phyloP scores from a whole-genome alignment of 1,140 invertebrate genomes.

The Babylonia areolata region DNA sequence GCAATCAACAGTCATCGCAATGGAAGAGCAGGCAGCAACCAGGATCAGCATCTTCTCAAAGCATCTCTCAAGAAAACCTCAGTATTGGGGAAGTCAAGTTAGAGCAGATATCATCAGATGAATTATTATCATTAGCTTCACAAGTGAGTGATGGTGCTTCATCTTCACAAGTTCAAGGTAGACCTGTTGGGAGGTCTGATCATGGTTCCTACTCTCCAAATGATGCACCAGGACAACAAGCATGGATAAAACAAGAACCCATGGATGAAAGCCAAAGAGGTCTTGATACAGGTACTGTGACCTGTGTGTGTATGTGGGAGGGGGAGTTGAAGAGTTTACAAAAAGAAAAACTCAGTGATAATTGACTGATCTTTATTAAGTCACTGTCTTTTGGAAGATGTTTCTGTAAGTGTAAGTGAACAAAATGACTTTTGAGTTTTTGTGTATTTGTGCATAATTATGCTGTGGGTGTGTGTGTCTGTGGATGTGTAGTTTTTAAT shows the following conservation, averaged over 20 bases:
- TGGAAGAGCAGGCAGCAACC: neutral
- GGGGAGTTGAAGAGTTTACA: too few relatives aligned
- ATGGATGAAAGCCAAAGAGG: constrained; percentile 14
- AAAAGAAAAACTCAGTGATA: too few relatives aligned
- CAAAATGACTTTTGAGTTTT: too few relatives aligned
- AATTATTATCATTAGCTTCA: constrained; percentile 26
- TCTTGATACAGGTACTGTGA: constrained; percentile 14
- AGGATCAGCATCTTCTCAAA: constrained; percentile 6
- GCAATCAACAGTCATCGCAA: neutral
- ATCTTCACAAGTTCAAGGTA: neutral
- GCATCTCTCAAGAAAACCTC: neutral
- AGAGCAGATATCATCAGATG: constrained; percentile 29
- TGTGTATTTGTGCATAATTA: neutral
- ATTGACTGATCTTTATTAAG: too few relatives aligned
- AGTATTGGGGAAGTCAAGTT: neutral
- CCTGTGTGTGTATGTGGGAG: neutral
- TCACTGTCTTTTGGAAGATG: too few relatives aligned
- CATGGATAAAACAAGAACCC: constrained; percentile 21
- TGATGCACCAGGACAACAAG: neutral
- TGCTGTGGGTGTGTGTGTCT: too few relatives aligned
- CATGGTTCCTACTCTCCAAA: neutral
- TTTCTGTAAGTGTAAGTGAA: too few relatives aligned
- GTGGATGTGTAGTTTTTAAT: too few relatives aligned
- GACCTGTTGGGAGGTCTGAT: neutral
- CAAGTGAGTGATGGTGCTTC: constrained; percentile 15